Evolutionary conservation across 2,113 vertebrate genomes (phyloP), one percentile per base, ranked within the genome.

Genomic region (Saguinus midas): DNA sequence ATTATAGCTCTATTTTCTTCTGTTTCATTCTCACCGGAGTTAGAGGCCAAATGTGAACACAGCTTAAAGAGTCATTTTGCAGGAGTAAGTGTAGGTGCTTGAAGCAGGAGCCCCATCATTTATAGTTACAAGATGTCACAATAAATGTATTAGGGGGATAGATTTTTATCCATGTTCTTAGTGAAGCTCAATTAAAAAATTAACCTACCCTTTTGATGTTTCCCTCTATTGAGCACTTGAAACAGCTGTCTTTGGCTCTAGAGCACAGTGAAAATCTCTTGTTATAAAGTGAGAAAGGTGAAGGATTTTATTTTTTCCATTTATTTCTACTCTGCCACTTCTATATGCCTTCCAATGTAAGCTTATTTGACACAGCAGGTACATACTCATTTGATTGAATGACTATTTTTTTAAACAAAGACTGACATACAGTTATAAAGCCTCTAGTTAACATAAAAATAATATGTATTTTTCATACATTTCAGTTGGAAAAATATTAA

Each of bases 11-110:
- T 70, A 40, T 90, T 95, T 92, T n/a, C 64, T 79, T 52, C 73
- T 96, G 25, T 35, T 87, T 72, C 95, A 55, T 92, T 84, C 87
- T 83, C 80, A 73, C 14, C 88, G 72, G 78, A 91, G 79, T 85
- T 97, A 83, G 50, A 96, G 66, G 52, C 40, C 70, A 93, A 86
- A 89, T 72, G 37, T 78, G 88, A 97, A 78, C 32, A 78, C 37
- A 57, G 43, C 5, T 89, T 92, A 78, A 87, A 88, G 45, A 92
- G 70, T 40, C n/a, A 83, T 92, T 96, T 92, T 76, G 40, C 14
- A 68, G n/a, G 57, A 87, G 20, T 93, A 88, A 95, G 61, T 68
- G 5, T 27, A 76, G 32, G 29, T 90, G 48, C 35, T 90, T 90
- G 50, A 96, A 95, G 52, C 21, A 88, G 18, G 29, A 91, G 8